Base-by-base conservation (phyloP, 2,888 invertebrate genomes). In the Xylota segnis region DNA sequence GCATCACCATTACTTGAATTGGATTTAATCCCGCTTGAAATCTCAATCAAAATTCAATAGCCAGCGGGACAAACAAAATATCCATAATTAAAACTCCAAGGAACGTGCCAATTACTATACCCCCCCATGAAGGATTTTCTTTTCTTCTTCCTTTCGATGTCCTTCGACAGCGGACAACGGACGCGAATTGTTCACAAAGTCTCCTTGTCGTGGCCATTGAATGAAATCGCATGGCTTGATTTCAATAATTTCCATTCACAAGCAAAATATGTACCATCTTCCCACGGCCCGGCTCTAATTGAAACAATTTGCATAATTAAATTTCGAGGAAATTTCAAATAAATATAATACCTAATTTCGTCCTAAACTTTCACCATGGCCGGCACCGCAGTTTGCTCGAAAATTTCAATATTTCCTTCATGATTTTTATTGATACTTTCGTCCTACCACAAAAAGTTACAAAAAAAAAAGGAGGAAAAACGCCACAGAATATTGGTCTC, bases 291-390 rank as follows among this genome's bases (percentile, higher is more conserved):
- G 7, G 7, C 18, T 45, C 29, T 61, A 61, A 72, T 61, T 61
- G 32, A 75, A 68, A 68, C 54, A 63, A 82, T 82, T 82, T 82
- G 47, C 75, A 82, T 82, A 75, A 75, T 75, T 75, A 75, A 70
- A 82, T 82, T 82, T 58, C 45, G 40, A 45, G n/a, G 18, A 75
- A 70, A 75, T 23, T 71, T 71, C 58, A 47, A 71, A 47, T 71
- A 71, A 71, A 71, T 56, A 45, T 47, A 23, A 58, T 71, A 45
- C 47, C 10, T 34, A 47, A 58, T 58, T 58, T 18, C 10, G 47
- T 47, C n/a, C 32, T 34, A 2, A 37, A 71, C 58, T 45, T 59
- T 18, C 23, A 23, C n/a, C 5, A 23, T 4, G 12, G 47, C 9
- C 27, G 14, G 34, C 16, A 23, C 10, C 6, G 27, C 0, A 1